Evolutionary conservation across 2,888 invertebrate species (phyloP).

Genomic region (Drosophila niveifrons): DNA sequence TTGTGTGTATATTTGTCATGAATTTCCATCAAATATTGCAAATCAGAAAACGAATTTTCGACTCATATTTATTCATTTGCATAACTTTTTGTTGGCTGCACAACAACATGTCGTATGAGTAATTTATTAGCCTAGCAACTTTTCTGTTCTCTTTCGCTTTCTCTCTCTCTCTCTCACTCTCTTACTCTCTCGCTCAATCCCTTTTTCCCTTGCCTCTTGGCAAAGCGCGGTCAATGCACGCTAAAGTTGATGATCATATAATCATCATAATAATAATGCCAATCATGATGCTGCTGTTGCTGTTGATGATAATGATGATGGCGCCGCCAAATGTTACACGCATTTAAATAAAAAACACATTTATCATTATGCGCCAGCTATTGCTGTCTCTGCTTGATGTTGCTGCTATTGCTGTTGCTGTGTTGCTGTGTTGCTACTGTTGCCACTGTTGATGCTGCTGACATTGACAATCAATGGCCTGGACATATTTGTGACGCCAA

Average conservation of each 20-base stretch:
- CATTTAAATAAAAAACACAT: slow-evolving; percentile 77
- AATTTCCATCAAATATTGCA: slow-evolving; percentile 14
- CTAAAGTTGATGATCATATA: slow-evolving; percentile 22
- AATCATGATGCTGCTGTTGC: slow-evolving; percentile 8
- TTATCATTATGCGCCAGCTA: slow-evolving; percentile 59
- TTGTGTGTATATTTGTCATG: not conserved
- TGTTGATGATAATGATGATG: slow-evolving; percentile 22
- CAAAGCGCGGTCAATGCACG: slow-evolving; percentile 59
- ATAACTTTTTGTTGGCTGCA: slow-evolving; percentile 46
- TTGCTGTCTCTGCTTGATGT: slow-evolving; percentile 8
- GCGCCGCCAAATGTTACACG: slow-evolving; percentile 64
- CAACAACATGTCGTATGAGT: slow-evolving; percentile 56
- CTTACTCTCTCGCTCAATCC: no score
- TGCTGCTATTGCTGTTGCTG: slow-evolving; percentile 5
- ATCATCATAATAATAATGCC: slow-evolving; percentile 20
- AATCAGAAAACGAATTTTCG: slow-evolving; percentile 12
- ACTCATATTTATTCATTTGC: slow-evolving; percentile 60
- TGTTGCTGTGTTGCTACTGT: slow-evolving; percentile 6
- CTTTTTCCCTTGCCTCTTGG: not conserved
- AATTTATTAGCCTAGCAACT: slow-evolving; percentile 30
- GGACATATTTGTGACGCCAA: slow-evolving; percentile 55
- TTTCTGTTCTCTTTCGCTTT: not conserved
- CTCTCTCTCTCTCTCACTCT: not conserved
- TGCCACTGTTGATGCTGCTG: slow-evolving; percentile 23
- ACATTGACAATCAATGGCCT: slow-evolving; percentile 69